Conservation (phyloP, 2,113 vertebrate species). For the Brachyistius frenatus region DNA sequence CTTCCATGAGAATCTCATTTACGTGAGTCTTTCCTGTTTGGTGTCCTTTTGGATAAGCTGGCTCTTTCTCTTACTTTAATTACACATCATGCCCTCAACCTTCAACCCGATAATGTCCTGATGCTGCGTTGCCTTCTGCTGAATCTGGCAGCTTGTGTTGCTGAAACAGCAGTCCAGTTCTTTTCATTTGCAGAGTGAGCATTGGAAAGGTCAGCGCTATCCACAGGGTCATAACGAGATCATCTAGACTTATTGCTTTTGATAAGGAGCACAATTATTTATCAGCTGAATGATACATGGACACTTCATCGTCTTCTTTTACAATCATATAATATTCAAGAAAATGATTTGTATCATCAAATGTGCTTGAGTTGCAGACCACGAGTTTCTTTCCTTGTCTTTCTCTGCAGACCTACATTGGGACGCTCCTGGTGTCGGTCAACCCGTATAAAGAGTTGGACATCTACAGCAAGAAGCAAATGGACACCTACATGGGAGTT, state of each 20-base stretch:
- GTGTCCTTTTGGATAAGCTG: constrained; percentile 16
- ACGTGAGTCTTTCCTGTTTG: constrained; percentile 82
- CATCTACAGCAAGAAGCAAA: constrained; percentile 92
- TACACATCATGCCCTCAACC: constrained; percentile 42
- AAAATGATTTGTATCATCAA: constrained; percentile 27
- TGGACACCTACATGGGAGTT: constrained; percentile 95
- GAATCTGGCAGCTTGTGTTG: constrained; percentile 50
- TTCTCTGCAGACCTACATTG: constrained; percentile 92
- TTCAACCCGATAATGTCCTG: constrained; percentile 32
- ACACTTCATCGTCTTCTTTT: constrained; percentile 3
- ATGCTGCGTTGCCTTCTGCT: constrained; percentile 44
- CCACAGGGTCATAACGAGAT: constrained; percentile 49
- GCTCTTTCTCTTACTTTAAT: constrained; percentile 39
- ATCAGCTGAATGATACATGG: constrained; percentile 31
- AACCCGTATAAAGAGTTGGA: constrained; percentile 95
- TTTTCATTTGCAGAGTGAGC: constrained; percentile 52
- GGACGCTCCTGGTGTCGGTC: constrained; percentile 95
- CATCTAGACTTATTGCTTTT: constrained; percentile 60
- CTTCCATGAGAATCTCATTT: constrained; percentile 96
- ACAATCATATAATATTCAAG: constrained; percentile 7
- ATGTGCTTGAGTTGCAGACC: constrained; percentile 38
- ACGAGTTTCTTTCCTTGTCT: constrained; percentile 44
- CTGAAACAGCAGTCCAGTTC: constrained; percentile 67
- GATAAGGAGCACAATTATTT: constrained; percentile 53
- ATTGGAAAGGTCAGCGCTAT: constrained; percentile 32